Conservation (phyloP, 2,888 invertebrate species). For the Parnassius mnemosyne region DNA sequence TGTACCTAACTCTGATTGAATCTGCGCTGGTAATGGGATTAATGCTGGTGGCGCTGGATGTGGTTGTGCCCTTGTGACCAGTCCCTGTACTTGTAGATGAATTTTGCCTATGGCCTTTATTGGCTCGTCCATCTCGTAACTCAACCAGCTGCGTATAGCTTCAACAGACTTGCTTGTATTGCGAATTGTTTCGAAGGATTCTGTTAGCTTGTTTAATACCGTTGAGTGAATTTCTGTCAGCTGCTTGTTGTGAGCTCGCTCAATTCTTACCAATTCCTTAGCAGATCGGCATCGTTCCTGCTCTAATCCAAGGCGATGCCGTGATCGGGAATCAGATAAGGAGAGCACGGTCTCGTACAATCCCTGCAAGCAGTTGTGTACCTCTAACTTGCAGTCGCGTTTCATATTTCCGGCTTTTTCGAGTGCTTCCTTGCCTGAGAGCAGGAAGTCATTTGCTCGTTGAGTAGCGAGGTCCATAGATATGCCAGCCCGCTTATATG, state of each 20-base stretch:
- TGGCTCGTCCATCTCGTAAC: constrained; percentile 3
- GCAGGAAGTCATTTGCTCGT: no score
- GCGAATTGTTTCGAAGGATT: not conserved
- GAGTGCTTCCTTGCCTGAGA: no score
- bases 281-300: not conserved
- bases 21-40: no score
- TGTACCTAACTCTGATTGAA: no score
- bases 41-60: no score
- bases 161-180: not conserved
- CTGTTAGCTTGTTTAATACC: not conserved
- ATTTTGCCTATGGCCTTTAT: not conserved
- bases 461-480: no score
- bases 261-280: not conserved
- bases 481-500: no score
- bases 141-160: not conserved
- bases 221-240: not conserved
- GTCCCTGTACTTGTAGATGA: not conserved
- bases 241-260: not conserved
- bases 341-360: not conserved
- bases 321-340: not conserved
- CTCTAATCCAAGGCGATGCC: not conserved
- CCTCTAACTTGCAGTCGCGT: not conserved
- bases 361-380: not conserved
- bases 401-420: no score
- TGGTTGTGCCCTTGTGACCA: not conserved